A percentile compares a stretch with the other conserved stretches of the same genome.
Evolutionary conservation across 2,797 vertebrate genomes (phyloP).

Genomic region (Squalus acanthias): DNA sequence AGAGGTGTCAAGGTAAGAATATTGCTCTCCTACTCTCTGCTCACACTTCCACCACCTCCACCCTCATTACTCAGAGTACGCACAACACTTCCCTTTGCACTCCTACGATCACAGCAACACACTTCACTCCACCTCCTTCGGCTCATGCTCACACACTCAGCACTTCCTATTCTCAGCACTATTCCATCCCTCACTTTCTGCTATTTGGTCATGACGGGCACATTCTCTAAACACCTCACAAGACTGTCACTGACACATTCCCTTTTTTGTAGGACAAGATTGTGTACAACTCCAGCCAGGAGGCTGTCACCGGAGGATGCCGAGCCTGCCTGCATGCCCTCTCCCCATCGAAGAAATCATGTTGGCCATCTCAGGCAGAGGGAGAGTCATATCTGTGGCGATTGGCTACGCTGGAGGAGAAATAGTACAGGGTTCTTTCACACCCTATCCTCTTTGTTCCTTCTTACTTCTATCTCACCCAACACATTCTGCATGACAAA

Average conservation of each 20-base stretch:
- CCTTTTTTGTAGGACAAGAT: not conserved
- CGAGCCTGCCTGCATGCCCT: not conserved
- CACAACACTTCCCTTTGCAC: too few species aligned
- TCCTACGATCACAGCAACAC: not conserved
- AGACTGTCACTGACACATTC: not conserved
- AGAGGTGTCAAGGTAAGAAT: too few species aligned
- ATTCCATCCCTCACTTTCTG: not conserved
- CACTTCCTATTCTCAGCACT: not conserved
- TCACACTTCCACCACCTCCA: not conserved
- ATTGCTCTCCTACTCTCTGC: too few species aligned
- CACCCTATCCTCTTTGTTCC: not conserved
- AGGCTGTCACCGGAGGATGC: not conserved
- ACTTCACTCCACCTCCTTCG: not conserved
- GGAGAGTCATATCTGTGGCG: not conserved
- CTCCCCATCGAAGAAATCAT: not conserved
- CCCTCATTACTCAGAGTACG: not conserved
- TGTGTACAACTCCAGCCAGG: not conserved
- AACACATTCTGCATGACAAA: not conserved
- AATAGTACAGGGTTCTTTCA: not conserved
- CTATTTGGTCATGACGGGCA: not conserved
- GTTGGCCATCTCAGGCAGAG: too few species aligned
- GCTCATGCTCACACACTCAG: not conserved
- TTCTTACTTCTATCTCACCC: not conserved
- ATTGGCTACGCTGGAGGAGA: not conserved
- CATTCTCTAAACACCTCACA: not conserved